A percentile compares a stretch with the other conserved stretches of the same genome.
Conservation (phyloP, 1,140 invertebrate species). For the Scaptodrosophila lebanonensis region DNA sequence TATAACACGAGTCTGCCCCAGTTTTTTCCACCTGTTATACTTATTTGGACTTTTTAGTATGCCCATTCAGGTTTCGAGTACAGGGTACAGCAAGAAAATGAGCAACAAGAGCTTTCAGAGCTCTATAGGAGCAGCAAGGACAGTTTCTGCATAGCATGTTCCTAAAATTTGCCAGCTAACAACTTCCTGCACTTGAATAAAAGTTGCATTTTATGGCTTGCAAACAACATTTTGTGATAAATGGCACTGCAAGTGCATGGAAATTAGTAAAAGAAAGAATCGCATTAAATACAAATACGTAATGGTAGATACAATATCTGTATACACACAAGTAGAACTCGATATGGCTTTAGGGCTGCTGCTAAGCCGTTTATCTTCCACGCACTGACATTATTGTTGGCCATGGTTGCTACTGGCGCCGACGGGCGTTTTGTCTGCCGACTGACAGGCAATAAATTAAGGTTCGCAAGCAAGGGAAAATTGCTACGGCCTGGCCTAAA, state of each 20-base stretch:
- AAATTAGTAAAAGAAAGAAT: slow-evolving; percentile 29
- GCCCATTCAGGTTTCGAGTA: too few relatives aligned
- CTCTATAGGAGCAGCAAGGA: slow-evolving; percentile 48
- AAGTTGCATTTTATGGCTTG: slow-evolving; percentile 44
- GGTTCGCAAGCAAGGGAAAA: too few relatives aligned
- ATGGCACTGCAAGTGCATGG: background rate
- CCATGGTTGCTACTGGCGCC: too few relatives aligned
- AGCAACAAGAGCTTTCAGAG: slow-evolving; percentile 24
- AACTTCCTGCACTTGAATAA: slow-evolving; percentile 42
- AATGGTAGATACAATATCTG: too few relatives aligned
- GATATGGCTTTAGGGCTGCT: too few relatives aligned
- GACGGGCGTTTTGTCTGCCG: slow-evolving; percentile 17
- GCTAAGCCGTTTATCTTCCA: slow-evolving; percentile 52
- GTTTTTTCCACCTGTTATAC: too few relatives aligned
- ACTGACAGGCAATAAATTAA: slow-evolving; percentile 56
- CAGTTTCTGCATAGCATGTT: slow-evolving; percentile 27
- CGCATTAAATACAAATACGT: slow-evolving; percentile 2
- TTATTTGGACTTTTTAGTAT: too few relatives aligned
- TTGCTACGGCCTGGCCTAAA: too few relatives aligned
- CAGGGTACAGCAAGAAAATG: background rate
- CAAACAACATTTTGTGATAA: slow-evolving; percentile 31
- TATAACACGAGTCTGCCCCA: too few relatives aligned
- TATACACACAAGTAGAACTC: too few relatives aligned
- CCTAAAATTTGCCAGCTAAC: slow-evolving; percentile 56
- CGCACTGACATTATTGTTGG: too few relatives aligned